phyloP scores from a whole-genome alignment of 2,888 invertebrate genomes.

The Sarcophaga rosellei region DNA sequence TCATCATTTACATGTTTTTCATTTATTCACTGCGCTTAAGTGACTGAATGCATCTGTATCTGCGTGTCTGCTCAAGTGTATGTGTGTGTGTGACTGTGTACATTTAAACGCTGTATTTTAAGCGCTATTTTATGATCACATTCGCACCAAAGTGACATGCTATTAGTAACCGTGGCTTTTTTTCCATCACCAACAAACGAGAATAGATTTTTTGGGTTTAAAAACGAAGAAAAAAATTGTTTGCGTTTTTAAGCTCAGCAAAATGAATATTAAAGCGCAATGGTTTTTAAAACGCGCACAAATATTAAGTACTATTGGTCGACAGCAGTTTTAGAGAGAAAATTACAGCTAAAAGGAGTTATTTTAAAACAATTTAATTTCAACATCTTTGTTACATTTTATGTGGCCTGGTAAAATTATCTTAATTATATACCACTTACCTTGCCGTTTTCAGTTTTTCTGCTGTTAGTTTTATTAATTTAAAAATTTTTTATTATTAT shows the following conservation, averaged over 20 bases:
- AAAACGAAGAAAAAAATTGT: not conserved
- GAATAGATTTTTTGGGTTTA: conserved; percentile 21
- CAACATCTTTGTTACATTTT: too few species aligned
- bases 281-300: not conserved
- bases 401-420: too few species aligned
- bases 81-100: not conserved
- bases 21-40: not conserved
- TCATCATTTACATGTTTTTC: not conserved
- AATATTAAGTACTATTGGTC: not conserved
- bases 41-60: not conserved
- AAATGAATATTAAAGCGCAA: conserved; percentile 2
- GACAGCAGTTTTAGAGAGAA: not conserved
- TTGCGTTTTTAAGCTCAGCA: conserved; percentile 7
- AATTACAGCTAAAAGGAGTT: not conserved
- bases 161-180: conserved; percentile 50
- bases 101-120: conserved; percentile 13
- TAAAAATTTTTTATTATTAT: not conserved
- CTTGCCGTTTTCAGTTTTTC: not conserved
- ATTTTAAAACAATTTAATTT: not conserved
- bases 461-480: not conserved
- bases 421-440: not conserved
- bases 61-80: not conserved
- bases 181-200: conserved; percentile 15
- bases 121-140: conserved; percentile 44
- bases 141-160: conserved; percentile 55